Evolutionary conservation across 2,888 invertebrate genomes (phyloP).

Genomic region (Elysia crispata): DNA sequence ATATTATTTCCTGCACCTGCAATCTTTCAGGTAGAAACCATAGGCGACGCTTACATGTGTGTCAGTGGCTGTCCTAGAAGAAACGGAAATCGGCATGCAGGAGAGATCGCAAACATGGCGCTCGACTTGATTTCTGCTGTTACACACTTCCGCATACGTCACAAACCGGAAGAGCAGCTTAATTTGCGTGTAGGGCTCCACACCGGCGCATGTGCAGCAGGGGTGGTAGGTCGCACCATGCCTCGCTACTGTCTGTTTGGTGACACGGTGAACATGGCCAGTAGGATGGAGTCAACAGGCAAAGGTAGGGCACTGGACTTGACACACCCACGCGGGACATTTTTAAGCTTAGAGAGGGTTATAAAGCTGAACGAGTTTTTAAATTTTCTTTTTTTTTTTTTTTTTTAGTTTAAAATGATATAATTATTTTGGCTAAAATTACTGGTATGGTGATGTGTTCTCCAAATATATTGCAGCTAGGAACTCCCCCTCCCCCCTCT

Average conservation of each 20-base stretch:
- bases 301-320: constrained; percentile 57
- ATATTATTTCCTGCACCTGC: no score
- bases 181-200: constrained; percentile 70
- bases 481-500: no score
- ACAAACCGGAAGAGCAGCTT: constrained; percentile 67
- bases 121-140: constrained; percentile 72
- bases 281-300: constrained; percentile 72
- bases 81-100: constrained; percentile 71
- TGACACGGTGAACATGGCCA: constrained; percentile 72
- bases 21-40: constrained; percentile 71
- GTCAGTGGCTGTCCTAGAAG: constrained; percentile 72
- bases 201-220: constrained; percentile 74
- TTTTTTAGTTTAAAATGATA: not conserved
- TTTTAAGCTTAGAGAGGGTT: not conserved
- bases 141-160: constrained; percentile 70
- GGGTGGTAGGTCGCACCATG: constrained; percentile 72
- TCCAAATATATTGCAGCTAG: no score
- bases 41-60: constrained; percentile 75
- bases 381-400: not conserved
- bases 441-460: no score
- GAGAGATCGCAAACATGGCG: constrained; percentile 75
- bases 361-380: not conserved
- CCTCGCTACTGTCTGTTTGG: constrained; percentile 73
- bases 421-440: not conserved
- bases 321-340: not conserved